These are phyloP conservation scores for Microplitis manilae DNA, from an alignment of 2,888 invertebrate genomes.

Conservation along the genomic window DNA sequence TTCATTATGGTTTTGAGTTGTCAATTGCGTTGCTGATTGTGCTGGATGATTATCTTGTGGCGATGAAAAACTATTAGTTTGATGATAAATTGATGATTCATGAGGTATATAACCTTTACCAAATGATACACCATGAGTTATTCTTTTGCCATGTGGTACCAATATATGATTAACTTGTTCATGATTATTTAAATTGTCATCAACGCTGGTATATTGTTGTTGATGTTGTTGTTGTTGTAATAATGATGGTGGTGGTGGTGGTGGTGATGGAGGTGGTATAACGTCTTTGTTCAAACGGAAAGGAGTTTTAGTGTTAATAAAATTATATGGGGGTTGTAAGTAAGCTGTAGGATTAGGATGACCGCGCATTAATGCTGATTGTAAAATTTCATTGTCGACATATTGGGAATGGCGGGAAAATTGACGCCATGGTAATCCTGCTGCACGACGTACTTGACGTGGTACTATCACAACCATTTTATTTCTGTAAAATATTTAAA, in stretches of 20 bases:
- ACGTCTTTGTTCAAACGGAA: slow-evolving; percentile 15
- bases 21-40: not conserved
- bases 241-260: no score
- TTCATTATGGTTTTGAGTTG: not conserved
- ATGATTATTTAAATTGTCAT: slow-evolving; percentile 61
- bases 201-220: slow-evolving; percentile 45
- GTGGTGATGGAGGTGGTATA: no score
- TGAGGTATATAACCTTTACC: slow-evolving; percentile 65
- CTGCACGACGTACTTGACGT: slow-evolving; percentile 55
- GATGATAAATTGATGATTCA: slow-evolving; percentile 54
- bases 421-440: slow-evolving; percentile 47
- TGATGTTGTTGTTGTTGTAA: no score
- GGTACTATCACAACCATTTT: slow-evolving; percentile 60
- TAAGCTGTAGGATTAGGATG: not conserved
- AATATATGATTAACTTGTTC: slow-evolving; percentile 58
- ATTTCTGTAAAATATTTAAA: slow-evolving; percentile 49
- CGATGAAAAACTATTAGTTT: slow-evolving; percentile 40
- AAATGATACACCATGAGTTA: slow-evolving; percentile 56
- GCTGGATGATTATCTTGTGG: slow-evolving; percentile 12
- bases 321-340: slow-evolving; percentile 2
- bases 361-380: not conserved
- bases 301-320: slow-evolving; percentile 31
- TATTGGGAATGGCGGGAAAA: slow-evolving; percentile 27
- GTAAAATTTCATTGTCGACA: slow-evolving; percentile 24
- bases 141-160: slow-evolving; percentile 61